Evolutionary conservation across 2,113 vertebrate species (phyloP).

Genomic region (Phoxinus phoxinus): DNA sequence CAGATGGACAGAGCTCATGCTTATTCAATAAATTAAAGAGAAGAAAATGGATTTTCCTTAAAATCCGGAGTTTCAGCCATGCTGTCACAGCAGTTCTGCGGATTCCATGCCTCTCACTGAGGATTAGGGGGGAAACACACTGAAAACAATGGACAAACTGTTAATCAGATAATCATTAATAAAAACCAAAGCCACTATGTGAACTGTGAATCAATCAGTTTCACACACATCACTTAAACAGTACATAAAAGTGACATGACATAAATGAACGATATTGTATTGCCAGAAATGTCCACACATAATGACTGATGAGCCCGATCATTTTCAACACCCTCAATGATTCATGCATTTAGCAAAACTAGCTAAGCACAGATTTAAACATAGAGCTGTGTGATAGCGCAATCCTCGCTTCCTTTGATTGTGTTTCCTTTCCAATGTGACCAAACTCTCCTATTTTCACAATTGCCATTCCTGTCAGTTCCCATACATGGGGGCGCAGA

Average conservation of each 20-base stretch:
- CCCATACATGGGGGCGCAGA: constrained; percentile 30
- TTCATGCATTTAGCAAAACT: constrained; percentile 27
- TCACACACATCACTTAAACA: background rate
- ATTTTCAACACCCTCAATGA: constrained; percentile 33
- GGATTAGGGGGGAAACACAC: background rate
- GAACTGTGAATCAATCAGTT: background rate
- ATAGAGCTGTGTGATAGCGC: constrained; percentile 40
- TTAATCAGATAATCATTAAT: constrained; percentile 15
- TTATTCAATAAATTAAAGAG: constrained; percentile 26
- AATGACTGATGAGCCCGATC: background rate
- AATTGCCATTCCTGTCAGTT: constrained; percentile 27
- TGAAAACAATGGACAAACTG: constrained; percentile 22
- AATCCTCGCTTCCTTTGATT: constrained; percentile 55
- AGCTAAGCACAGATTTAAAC: constrained; percentile 28
- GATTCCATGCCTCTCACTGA: constrained; percentile 19
- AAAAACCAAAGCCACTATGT: constrained; percentile 13
- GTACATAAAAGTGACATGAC: background rate
- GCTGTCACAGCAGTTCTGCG: constrained; percentile 40
- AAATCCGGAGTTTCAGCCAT: background rate
- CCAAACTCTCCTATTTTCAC: constrained; percentile 24
- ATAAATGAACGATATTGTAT: background rate
- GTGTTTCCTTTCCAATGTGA: constrained; percentile 37
- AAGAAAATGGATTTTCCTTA: constrained; percentile 20
- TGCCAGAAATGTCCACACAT: background rate
- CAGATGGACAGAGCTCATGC: background rate